These are phyloP conservation scores for Actinernus sp. DNA, from an alignment of 92 coral and sea anemone genomes.

Conservation along the genomic window DNA sequence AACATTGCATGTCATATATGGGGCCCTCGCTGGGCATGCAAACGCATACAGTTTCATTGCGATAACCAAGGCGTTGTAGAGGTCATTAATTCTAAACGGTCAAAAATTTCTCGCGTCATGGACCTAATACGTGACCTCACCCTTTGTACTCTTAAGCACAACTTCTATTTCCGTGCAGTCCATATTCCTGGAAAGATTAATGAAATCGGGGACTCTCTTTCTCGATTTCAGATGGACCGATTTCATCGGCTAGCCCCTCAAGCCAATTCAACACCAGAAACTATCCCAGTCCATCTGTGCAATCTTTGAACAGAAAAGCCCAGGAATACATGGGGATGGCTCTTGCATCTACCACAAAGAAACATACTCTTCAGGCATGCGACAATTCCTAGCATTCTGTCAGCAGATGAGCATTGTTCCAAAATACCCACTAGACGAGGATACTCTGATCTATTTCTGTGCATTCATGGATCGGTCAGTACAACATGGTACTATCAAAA, in stretches of 20 bases:
- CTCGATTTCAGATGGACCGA: conserved; percentile 56
- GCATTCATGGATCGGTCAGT: conserved; percentile 1
- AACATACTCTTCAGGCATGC: conserved; percentile 50
- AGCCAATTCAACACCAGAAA: conserved; percentile 24
- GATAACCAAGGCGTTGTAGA: conserved; percentile 14
- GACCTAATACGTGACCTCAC: conserved; percentile 53
- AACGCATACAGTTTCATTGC: conserved; percentile 25
- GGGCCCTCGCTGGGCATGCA: conserved; percentile 37
- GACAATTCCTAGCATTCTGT: conserved; percentile 43
- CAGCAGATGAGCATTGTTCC: conserved; percentile 11
- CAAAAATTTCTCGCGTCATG: conserved; percentile 41
- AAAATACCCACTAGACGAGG: conserved; percentile 2
- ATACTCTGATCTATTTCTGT: conserved; percentile 12
- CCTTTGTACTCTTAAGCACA: conserved; percentile 33
- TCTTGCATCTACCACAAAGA: conserved; percentile 28
- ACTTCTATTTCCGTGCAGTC: conserved; percentile 37
- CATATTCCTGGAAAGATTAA: conserved; percentile 50
- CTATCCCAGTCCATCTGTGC: conserved; percentile 43
- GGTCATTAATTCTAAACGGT: conserved; percentile 40
- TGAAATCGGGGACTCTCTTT: conserved; percentile 39
- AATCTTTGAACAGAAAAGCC: conserved; percentile 40
- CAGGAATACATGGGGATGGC: conserved; percentile 30
- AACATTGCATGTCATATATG: conserved; percentile 42
- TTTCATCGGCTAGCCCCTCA: conserved; percentile 48
- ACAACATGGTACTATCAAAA: conserved; percentile 14